A percentile compares a stretch with the other conserved stretches of the same genome.
Conservation (phyloP, 2,113 vertebrate genomes). For the Eulemur rufifrons region DNA sequence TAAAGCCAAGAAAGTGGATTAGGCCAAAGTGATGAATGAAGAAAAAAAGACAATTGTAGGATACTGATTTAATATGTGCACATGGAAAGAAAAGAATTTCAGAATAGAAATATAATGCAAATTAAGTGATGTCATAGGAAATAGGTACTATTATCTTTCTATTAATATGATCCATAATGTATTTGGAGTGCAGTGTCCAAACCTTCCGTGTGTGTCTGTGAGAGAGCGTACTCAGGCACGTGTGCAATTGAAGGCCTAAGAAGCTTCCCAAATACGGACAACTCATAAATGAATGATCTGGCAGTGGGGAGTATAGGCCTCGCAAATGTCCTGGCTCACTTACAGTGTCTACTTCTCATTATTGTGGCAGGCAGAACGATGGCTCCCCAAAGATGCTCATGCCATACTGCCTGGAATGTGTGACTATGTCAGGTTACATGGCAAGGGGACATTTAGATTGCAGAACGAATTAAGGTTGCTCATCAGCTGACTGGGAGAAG, state of each 20-base stretch:
- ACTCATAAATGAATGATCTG: neutral
- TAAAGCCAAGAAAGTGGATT: neutral
- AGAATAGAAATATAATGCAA: neutral
- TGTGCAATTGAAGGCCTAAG: neutral
- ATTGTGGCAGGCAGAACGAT: neutral
- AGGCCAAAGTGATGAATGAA: neutral
- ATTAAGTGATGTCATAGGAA: neutral
- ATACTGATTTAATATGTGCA: neutral
- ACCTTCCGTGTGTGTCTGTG: neutral
- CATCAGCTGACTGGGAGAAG: neutral
- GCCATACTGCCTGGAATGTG: neutral
- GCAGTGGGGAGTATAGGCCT: accelerated
- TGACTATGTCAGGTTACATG: neutral
- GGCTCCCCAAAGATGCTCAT: neutral
- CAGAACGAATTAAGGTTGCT: neutral
- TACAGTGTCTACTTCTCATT: neutral
- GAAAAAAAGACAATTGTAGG: neutral
- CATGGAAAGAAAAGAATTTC: neutral
- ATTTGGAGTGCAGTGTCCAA: neutral
- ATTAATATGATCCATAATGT: neutral
- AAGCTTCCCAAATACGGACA: neutral
- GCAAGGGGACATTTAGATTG: neutral
- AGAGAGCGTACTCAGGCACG: accelerated
- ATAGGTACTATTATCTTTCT: neutral
- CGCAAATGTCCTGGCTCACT: neutral